These are phyloP conservation scores for Thalassaphorura encarpata DNA, from an alignment of 1,140 invertebrate species.

Conservation along the genomic window DNA sequence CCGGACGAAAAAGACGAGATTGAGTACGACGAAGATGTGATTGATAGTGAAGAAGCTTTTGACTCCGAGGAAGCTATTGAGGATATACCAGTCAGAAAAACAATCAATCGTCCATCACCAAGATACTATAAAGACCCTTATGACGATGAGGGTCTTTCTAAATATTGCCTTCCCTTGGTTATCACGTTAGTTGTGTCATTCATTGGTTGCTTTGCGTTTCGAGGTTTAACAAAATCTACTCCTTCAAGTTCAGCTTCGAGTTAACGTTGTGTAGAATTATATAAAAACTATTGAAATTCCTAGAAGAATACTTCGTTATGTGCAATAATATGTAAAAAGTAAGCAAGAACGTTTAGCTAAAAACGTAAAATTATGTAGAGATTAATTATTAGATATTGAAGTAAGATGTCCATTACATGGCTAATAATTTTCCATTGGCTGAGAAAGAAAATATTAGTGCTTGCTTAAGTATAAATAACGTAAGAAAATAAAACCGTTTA, in stretches of 20 bases:
- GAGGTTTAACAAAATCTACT: too few relatives aligned
- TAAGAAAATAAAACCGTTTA: neutral
- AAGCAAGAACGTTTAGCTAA: neutral
- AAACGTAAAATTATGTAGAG: neutral
- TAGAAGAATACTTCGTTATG: neutral
- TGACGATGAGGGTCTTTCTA: too few relatives aligned
- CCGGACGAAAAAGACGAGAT: neutral
- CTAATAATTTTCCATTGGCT: too few relatives aligned
- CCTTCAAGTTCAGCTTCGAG: too few relatives aligned
- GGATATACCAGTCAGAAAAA: neutral
- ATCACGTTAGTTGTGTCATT: too few relatives aligned
- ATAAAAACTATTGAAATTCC: too few relatives aligned
- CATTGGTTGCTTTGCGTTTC: too few relatives aligned
- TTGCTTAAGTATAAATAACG: neutral
- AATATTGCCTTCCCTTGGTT: too few relatives aligned
- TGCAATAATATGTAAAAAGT: neutral
- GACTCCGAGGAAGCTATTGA: too few relatives aligned
- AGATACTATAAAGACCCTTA: neutral
- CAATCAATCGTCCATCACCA: neutral
- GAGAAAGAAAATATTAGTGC: too few relatives aligned
- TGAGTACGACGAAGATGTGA: neutral
- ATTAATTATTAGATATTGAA: neutral
- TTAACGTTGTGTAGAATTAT: too few relatives aligned
- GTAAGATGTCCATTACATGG: neutral
- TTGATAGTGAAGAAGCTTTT: neutral